Evolutionary conservation across 1,140 invertebrate genomes (phyloP).

Genomic region (Sycophaga agraensis): DNA sequence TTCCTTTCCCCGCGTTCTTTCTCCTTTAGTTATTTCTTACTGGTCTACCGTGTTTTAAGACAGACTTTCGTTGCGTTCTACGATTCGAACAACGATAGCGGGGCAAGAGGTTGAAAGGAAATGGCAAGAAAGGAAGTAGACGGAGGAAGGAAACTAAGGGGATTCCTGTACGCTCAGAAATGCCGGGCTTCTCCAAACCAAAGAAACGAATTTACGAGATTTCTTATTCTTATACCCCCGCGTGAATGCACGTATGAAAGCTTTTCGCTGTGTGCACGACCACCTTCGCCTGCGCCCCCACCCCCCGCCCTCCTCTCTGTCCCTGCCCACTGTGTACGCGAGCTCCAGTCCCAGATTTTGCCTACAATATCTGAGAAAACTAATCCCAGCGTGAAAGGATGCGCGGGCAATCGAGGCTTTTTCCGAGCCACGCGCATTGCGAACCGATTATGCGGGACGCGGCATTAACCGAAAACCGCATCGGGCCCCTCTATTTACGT

Average conservation of each 20-base stretch:
- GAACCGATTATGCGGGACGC: no score
- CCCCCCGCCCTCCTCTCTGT: not conserved
- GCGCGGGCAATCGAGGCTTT: no score
- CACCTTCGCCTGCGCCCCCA: not conserved
- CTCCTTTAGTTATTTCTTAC: conserved; percentile 2
- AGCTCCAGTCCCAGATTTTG: not conserved
- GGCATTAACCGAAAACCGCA: no score
- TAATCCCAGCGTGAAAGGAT: no score
- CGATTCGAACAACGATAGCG: conserved; percentile 24
- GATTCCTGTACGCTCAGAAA: conserved; percentile 24
- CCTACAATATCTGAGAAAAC: conserved; percentile 13
- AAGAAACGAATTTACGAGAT: conserved; percentile 32
- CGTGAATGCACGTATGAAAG: conserved; percentile 4
- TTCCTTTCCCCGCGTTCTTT: not conserved
- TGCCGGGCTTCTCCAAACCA: conserved; percentile 2
- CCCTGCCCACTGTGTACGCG: no score
- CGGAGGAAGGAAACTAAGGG: conserved; percentile 28
- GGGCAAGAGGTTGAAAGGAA: conserved; percentile 24
- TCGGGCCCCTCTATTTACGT: no score
- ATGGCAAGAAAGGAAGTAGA: conserved; percentile 24
- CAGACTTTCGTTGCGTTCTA: conserved; percentile 25
- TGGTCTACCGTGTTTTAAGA: conserved; percentile 26
- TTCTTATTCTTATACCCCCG: conserved; percentile 26
- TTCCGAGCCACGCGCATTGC: no score
- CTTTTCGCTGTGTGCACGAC: conserved; percentile 4